These are phyloP conservation scores for Syrrhaptes paradoxus DNA, from an alignment of 2,113 vertebrate species.

Conservation along the genomic window DNA sequence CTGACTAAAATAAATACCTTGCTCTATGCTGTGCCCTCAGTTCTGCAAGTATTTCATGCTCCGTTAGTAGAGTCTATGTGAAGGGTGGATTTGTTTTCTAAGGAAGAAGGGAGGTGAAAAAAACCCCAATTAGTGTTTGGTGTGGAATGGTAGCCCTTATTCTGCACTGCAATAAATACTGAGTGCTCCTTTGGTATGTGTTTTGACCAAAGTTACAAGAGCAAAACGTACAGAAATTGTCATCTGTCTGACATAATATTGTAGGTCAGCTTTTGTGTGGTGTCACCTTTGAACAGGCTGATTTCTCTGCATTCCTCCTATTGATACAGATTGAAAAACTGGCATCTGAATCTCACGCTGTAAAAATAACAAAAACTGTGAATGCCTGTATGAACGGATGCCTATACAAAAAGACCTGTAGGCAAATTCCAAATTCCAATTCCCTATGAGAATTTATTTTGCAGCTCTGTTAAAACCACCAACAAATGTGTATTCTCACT, in stretches of 20 bases:
- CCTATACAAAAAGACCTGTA: background rate
- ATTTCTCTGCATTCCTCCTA: background rate
- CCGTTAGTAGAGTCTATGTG: background rate
- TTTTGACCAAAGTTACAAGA: background rate
- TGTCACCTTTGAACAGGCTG: background rate
- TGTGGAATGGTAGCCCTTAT: background rate
- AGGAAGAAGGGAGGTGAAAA: background rate
- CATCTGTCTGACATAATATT: background rate
- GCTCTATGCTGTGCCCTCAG: fast-evolving
- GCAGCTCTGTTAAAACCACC: background rate
- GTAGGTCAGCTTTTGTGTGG: background rate
- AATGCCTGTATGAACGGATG: background rate
- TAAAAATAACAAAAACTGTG: background rate
- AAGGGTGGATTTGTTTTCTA: background rate
- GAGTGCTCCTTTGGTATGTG: background rate
- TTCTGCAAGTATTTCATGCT: background rate
- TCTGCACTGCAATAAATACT: background rate
- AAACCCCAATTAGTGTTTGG: background rate
- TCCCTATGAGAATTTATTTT: background rate
- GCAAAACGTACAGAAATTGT: background rate
- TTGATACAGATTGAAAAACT: background rate
- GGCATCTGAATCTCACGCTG: background rate
- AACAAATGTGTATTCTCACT: background rate
- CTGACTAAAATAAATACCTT: background rate
- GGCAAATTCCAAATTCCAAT: background rate